A percentile compares a stretch with the other conserved stretches of the same genome.
Evolutionary conservation across 30 jellyfish, hydroid and myxozoan genomes (phyloP).

Genomic region (Aurelia sp.): DNA sequence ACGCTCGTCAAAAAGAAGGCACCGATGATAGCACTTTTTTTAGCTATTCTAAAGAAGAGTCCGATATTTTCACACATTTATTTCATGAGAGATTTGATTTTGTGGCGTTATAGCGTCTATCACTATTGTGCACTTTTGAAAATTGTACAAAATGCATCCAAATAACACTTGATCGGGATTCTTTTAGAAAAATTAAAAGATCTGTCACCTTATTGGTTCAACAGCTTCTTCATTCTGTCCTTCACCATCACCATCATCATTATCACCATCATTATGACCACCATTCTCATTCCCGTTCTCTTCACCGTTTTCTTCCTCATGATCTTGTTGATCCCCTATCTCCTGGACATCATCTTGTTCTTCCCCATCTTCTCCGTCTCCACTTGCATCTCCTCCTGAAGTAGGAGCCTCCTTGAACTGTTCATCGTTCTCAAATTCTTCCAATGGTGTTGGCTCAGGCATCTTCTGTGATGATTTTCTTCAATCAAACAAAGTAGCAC

Average conservation of each 20-base stretch:
- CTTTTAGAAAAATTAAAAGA: too few species aligned
- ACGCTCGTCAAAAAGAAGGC: too few species aligned
- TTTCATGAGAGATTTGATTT: too few species aligned
- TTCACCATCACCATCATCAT: conserved; percentile 1
- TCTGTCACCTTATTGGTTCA: background rate
- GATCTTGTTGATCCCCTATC: conserved; percentile 1
- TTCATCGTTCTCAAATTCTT: conserved; percentile 54
- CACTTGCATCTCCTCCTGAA: conserved; percentile 15
- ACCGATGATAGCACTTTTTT: too few species aligned
- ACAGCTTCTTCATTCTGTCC: conserved; percentile 4
- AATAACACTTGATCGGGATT: too few species aligned
- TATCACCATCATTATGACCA: background rate
- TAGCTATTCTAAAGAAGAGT: too few species aligned
- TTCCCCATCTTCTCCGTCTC: background rate
- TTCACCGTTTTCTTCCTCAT: conserved; percentile 9
- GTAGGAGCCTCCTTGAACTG: background rate
- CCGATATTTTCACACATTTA: too few species aligned
- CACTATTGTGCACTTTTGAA: too few species aligned
- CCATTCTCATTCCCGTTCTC: background rate
- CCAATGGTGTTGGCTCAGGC: conserved; percentile 57
- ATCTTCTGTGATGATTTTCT: background rate
- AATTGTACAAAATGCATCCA: too few species aligned
- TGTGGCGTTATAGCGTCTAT: too few species aligned
- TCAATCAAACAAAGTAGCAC: too few species aligned
- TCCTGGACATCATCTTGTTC: conserved; percentile 14